Evolutionary conservation across 1,140 invertebrate species (phyloP).

Genomic region (Kradibia gibbosae): DNA sequence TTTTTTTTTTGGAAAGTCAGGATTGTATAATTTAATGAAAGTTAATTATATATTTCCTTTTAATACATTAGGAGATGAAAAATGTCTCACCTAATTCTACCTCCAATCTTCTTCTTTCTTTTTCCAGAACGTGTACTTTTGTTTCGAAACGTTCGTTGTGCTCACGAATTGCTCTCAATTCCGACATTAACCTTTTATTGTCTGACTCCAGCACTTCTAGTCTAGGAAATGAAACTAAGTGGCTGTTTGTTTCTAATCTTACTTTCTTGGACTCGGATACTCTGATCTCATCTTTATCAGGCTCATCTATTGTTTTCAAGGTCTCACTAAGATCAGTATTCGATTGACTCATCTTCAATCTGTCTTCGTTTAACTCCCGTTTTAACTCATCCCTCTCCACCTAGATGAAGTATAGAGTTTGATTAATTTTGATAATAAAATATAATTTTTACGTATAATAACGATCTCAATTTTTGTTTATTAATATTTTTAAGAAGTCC

Average conservation of each 20-base stretch:
- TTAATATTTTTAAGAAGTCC: too few relatives aligned
- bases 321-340: constrained; percentile 53
- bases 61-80: background rate
- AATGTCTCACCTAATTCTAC: constrained; percentile 59
- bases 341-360: constrained; percentile 60
- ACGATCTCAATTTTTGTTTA: too few relatives aligned
- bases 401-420: constrained; percentile 52
- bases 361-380: constrained; percentile 59
- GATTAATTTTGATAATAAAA: background rate
- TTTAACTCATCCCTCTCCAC: constrained; percentile 55
- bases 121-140: constrained; percentile 65
- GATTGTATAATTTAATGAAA: too few relatives aligned
- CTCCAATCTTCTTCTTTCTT: constrained; percentile 67
- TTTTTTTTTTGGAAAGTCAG: too few relatives aligned
- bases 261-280: constrained; percentile 71
- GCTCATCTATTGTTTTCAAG: constrained; percentile 62
- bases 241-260: constrained; percentile 58
- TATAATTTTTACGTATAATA: too few relatives aligned
- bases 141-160: constrained; percentile 60
- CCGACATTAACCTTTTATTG: constrained; percentile 62
- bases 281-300: constrained; percentile 75
- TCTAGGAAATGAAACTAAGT: constrained; percentile 53
- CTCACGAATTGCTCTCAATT: constrained; percentile 58
- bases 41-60: background rate
- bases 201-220: constrained; percentile 64